Base-by-base conservation (phyloP, 2,797 vertebrate species). In the Arnoldichthys spilopterus region DNA sequence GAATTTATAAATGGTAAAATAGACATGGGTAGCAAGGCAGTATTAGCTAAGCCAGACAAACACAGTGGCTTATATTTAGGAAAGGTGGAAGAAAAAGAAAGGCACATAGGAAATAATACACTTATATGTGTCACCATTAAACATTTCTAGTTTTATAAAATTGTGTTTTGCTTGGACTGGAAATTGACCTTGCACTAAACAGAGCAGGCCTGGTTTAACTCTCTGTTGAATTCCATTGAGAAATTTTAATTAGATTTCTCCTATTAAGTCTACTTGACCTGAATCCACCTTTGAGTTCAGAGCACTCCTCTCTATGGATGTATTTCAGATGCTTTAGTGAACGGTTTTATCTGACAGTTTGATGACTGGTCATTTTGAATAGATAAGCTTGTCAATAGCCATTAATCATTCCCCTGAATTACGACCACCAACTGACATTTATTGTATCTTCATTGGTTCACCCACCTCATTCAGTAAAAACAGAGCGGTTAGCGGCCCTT, bases 191-290 rank as follows among this genome's bases (percentile, higher is more conserved):
- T 45, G 26, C 3, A 16, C 20, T 18, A 7, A 49, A 45, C 26
- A 68, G 43, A 68, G 43, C 26, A 28, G n/a, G 40, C 22, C 26
- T 67, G 15, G 43, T 24, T 26, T 40, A 22, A 26, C 13, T 2
- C 66, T 49, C 64, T 18, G 66, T 9, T 49, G 22, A 16, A 49
- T 49, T 43, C 11, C 5, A 20, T 8, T 18, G 37, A 26, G 40
- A 11, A 67, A 67, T 67, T 26, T 47, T 68, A 68, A 68, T 30
- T 26, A 30, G 66, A 68, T 45, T 49, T 15, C 20, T 47, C 13
- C 22, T 2, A 11, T 22, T 43, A 3, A 22, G 43, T 20, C 24
- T 30, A 16, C 6, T 1, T 30, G 43, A 28, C 66, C 45, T 45
- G 66, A 49, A 68, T 11, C 24, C 43, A 62, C 28, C 7, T 16